Base-by-base conservation (phyloP, 2,113 vertebrate genomes). In the Salminus brasiliensis region DNA sequence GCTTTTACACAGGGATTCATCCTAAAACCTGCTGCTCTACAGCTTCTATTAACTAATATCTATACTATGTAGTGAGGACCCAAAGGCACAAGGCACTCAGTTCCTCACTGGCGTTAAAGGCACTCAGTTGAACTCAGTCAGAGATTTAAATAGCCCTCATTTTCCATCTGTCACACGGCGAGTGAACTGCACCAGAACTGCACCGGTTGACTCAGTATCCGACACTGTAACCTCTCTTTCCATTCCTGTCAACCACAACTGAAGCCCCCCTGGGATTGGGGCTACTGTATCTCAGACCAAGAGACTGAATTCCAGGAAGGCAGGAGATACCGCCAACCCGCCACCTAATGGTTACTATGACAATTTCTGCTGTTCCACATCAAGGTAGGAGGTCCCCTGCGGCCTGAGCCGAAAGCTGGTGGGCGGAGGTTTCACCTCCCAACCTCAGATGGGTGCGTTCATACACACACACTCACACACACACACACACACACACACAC, bases 241-340 rank as follows among this genome's bases (percentile, higher is more conserved):
- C 72, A 74, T 71, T 55, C 6, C 16, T 27, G 4, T 13, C 16
- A 34, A 73, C 71, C 78, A 81, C 72, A 79, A 53, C 74, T 59
- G 6, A 70, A 78, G 83, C 32, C 78, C 65, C 52, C 55, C 59
- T 21, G 15, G 67, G 73, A 34, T 68, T 74, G 57, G 52, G 62
- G 70, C 41, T 32, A 72, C 67, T 63, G 74, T 60, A 59, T 18
- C 39, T 84, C 18, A 76, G 18, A 55, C 66, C 76, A 36, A 27
- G 41, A 41, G 34, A 29, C 41, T 30, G 45, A 75, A 79, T 83
- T 81, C 75, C 84, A 79, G 74, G 81, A 83, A 85, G 66, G 7
- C 21, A 23, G 30, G 21, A 52, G 36, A 67, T 12, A 30, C 0
- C 32, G 66, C 78, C 52, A 49, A 70, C 66, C 74, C 34, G 76